Evolutionary conservation across 2,113 vertebrate species (phyloP), one percentile per base, ranked within the genome.

Genomic region (Lasiurus cinereus): DNA sequence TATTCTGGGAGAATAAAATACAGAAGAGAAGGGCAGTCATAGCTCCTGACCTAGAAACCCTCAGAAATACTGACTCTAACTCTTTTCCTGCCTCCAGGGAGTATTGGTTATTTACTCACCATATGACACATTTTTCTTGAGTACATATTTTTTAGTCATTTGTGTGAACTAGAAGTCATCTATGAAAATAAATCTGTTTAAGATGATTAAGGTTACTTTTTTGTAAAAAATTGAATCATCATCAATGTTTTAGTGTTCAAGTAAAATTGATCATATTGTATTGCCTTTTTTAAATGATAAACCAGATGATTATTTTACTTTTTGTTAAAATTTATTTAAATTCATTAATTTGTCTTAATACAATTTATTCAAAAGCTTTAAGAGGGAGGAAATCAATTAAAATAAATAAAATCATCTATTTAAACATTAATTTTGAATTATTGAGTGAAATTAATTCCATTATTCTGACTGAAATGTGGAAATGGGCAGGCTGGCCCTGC

Each of bases 381-480:
- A 80, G 15, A 97, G 93, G 94, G 24, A 96, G 50, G 86, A 69
- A 46, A 92, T 96, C 86, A 95, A 92, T 94, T 94, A 67, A 94
- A 97, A 96, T 67, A 89, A 39, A 89, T 91, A 2, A 92, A 96
- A 85, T 93, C 69, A 90, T 95, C 16, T 93, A 54, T 96, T 90
- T 88, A 88, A 95, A 96, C 92, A 52, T 95, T 96, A 77, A 33
- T 76, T 97, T 96, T 96, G 73, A 93, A 80, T 97, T 90, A 59
- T 85, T 94, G 88, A 89, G 13, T 93, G 24, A 29, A 56, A 88
- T 67, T 64, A 69, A 90, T 90, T 96, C 83, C 39, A 70, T 84
- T 92, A 78, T 36, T 93, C 79, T 62, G 43, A 69, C 73, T 64
- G 33, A 93, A 87, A n/a, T 52, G 33, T 36, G 29, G 78, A 91